Evolutionary conservation across 1,140 invertebrate species (phyloP).

Genomic region (Leptinotarsa texana): DNA sequence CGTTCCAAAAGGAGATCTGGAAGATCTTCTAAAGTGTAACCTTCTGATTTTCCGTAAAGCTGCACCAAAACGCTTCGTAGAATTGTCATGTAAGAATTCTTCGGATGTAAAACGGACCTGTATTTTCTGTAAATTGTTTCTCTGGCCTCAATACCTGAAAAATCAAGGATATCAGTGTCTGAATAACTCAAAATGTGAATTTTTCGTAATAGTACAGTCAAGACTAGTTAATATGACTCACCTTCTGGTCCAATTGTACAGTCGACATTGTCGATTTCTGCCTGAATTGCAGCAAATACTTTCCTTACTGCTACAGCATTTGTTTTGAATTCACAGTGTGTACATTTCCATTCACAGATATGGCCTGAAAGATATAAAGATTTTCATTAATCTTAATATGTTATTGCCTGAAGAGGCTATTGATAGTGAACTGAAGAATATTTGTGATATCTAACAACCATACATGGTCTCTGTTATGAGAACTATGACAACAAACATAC

Average conservation of each 20-base stretch:
- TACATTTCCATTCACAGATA: conserved; percentile 72
- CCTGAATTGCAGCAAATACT: conserved; percentile 65
- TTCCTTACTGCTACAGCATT: conserved; percentile 62
- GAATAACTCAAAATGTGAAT: background rate
- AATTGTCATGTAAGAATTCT: conserved; percentile 68
- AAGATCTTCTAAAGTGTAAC: conserved; percentile 72
- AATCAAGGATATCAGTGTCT: too few relatives aligned
- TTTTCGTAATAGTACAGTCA: background rate
- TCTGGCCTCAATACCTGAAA: conserved; percentile 53
- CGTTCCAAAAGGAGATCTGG: conserved; percentile 72
- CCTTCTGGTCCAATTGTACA: conserved; percentile 50
- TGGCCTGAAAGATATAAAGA: conserved; percentile 55
- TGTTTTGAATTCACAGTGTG: conserved; percentile 68
- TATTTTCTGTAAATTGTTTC: conserved; percentile 65
- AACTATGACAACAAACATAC: too few relatives aligned
- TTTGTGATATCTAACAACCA: too few relatives aligned
- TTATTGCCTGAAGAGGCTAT: too few relatives aligned
- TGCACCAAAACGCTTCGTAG: conserved; percentile 71
- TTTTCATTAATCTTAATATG: too few relatives aligned
- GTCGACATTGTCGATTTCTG: conserved; percentile 63
- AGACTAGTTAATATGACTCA: background rate
- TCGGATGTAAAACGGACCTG: conserved; percentile 69
- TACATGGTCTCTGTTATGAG: too few relatives aligned
- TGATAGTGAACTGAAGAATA: too few relatives aligned
- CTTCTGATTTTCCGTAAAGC: conserved; percentile 74